Base-by-base conservation (phyloP, 2,113 vertebrate genomes). In the Entomyzon cyanotis region DNA sequence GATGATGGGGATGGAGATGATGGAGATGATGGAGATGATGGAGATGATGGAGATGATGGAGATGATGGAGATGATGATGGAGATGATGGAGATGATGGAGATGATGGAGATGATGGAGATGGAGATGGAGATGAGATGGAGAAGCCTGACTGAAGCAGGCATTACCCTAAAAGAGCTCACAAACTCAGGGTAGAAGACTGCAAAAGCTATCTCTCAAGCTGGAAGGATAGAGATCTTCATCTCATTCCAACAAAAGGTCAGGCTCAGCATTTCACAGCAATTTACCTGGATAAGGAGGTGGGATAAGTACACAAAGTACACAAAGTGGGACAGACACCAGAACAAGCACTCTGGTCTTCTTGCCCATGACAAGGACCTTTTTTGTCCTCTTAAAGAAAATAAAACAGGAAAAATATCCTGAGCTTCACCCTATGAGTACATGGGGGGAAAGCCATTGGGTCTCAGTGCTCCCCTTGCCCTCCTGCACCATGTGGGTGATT, bases 401-500 rank as follows among this genome's bases (percentile, higher is more conserved):
- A 41, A 16, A 60, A 7, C 3, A 44, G 31, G 11, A n/a, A 69
- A 75, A 11, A 8, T 24, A 21, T 28, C 12, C 55, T 8, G 30
- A 55, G 7, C 4, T 86, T 73, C 28, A 12, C 18, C 23, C 5
- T 52, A 4, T 3, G 5, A 2, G 2, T 3, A 5, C 20, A 3
- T 0, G 2, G 14, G 2, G 10, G 4, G 11, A 41, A 37, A 47
- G 7, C 18, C 30, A 21, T 5, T 67, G 33, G 21, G 21, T 70
- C 27, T 24, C 5, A 4, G 11, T 5, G 4, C 21, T 53, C 11
- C 22, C 7, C 7, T 44, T 4, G 0, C 10, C 15, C 58, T 25
- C 27, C 24, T 31, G 46, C 39, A 10, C 35, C 2, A 0, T 0
- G 0, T 1, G 10, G 63, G 39, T 53, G n/a, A 39, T 39, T 39